These are phyloP conservation scores for Laticauda colubrina DNA, from an alignment of 2,113 vertebrate species.

Conservation along the genomic window DNA sequence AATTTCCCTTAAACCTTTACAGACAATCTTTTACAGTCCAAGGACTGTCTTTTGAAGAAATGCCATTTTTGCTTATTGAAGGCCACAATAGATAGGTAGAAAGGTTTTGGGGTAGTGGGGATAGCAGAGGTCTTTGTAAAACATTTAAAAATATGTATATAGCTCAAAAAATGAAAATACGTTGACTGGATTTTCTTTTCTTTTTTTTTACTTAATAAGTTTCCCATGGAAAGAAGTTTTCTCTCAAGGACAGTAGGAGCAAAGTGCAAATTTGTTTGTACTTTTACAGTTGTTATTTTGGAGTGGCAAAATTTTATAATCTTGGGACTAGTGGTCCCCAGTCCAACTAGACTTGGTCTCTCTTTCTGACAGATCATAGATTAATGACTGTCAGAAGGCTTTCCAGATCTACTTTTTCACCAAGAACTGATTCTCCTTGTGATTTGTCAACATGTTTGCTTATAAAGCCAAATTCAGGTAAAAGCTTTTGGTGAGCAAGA, in stretches of 20 bases:
- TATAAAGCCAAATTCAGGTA: background rate
- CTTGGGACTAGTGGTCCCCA: background rate
- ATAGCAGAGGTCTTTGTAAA: background rate
- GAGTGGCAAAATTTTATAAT: background rate
- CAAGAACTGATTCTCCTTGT: slow-evolving; percentile 36
- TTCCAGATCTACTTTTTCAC: slow-evolving; percentile 34
- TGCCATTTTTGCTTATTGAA: background rate
- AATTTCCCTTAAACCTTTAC: background rate
- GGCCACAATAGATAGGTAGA: background rate
- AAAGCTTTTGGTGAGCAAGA: background rate
- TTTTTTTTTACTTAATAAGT: background rate
- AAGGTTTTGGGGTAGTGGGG: background rate
- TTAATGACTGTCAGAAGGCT: slow-evolving; percentile 38
- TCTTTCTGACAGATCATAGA: slow-evolving; percentile 42
- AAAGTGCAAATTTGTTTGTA: background rate
- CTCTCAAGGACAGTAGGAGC: background rate
- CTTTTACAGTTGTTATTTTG: background rate
- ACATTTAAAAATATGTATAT: background rate
- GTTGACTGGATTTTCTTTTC: background rate
- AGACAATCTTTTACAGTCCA: background rate
- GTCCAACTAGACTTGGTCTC: slow-evolving; percentile 51
- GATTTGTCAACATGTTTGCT: background rate
- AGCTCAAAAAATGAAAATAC: background rate
- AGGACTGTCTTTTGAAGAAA: background rate
- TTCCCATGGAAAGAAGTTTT: background rate